These are phyloP conservation scores for Trissolcus brochymenae DNA, from an alignment of 2,888 invertebrate species.

Conservation along the genomic window DNA sequence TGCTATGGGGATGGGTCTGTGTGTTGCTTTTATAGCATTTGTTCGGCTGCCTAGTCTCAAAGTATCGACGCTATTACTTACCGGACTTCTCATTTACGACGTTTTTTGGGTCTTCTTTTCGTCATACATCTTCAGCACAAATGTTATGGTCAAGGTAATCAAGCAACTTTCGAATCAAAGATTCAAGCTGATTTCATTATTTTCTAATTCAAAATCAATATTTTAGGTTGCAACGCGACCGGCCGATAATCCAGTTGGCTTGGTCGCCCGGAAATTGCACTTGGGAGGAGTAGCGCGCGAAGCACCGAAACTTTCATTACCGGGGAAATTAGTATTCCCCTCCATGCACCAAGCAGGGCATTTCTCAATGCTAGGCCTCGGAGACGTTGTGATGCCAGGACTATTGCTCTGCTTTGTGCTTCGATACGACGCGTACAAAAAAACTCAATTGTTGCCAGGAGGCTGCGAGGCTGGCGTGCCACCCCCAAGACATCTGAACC, in stretches of 20 bases:
- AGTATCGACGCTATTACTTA: conserved; percentile 94
- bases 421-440: conserved; percentile 98
- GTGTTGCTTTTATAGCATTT: conserved; percentile 98
- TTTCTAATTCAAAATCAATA: conserved; percentile 61
- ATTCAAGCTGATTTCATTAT: neutral
- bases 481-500: conserved; percentile 77
- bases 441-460: conserved; percentile 84
- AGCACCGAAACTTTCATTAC: conserved; percentile 95
- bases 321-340: conserved; percentile 97
- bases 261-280: conserved; percentile 94
- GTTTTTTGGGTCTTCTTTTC: conserved; percentile 99
- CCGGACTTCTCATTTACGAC: conserved; percentile 95
- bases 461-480: conserved; percentile 81
- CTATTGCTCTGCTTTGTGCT: conserved; percentile 95
- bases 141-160: conserved; percentile 96
- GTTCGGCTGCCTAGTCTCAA: conserved; percentile 96
- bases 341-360: conserved; percentile 97
- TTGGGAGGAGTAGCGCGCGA: conserved; percentile 93
- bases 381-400: conserved; percentile 96
- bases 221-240: conserved; percentile 85
- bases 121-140: conserved; percentile 98
- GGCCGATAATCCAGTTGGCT: conserved; percentile 94
- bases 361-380: conserved; percentile 95
- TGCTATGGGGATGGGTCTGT: conserved; percentile 98
- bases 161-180: neutral